Base-by-base conservation (phyloP, 2,113 vertebrate species). In the Sialia sialis region DNA sequence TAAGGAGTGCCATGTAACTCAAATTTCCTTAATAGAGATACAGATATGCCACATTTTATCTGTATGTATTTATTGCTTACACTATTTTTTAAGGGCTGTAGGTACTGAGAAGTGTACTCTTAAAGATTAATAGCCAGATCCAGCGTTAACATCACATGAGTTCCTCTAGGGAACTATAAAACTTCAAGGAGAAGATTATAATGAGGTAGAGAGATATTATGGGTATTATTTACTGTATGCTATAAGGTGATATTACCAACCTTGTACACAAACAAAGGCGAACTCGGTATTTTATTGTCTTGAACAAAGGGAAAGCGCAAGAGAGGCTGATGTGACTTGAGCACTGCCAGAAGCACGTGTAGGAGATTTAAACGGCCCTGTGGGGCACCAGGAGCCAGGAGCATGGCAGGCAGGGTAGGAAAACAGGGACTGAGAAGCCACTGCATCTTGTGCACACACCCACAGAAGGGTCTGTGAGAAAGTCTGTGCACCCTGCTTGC, bases 121-220 rank as follows among this genome's bases (percentile, higher is more conserved):
- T 76, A 55, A 44, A 88, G 54, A 95, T 92, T 93, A 91, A 90
- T 75, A 66, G n/a, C 30, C 63, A 62, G 29, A 85, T 34, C 14
- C 30, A 76, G 21, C 51, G 16, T 81, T 81, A 91, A 67, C 16
- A 87, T 87, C 58, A 88, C 49, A 62, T 52, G 36, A 19, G 82
- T 92, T 90, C 78, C 95, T 94, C 26, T 29, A 73, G 51, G 73
- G 76, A 96, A 18, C 76, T 43, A 56, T 86, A 95, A 84, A 88
- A 36, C 38, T 63, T 89, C 6, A 3, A 93, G 79, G 46, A 83
- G 34, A 26, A 62, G 11, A 76, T 91, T 79, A 87, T 93, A 95
- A 97, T 92, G 94, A 93, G 60, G 74, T 63, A 87, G 30, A 75
- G 20, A 43, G 52, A 19, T 84, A 64, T 78, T 72, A 89, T 74